Evolutionary conservation across 2,797 vertebrate species (phyloP).

Genomic region (Semotilus atromaculatus): DNA sequence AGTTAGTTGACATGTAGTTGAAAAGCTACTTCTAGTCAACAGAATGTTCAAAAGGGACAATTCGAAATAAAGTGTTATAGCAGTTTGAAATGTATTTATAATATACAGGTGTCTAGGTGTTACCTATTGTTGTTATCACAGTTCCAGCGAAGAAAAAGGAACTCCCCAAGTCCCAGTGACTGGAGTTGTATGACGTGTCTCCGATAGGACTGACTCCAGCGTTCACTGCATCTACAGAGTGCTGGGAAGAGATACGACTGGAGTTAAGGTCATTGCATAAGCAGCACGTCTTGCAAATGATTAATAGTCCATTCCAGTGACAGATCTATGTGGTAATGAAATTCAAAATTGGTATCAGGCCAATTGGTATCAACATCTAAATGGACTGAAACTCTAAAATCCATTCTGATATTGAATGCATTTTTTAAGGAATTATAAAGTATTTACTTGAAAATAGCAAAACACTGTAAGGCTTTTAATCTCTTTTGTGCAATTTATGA

Average conservation of each 20-base stretch:
- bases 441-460: not conserved
- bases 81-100: not conserved
- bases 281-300: not conserved
- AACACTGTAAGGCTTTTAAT: not conserved
- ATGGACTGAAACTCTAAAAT: not conserved
- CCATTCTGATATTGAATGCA: not conserved
- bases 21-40: too few relatives aligned
- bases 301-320: not conserved
- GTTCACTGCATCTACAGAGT: slow-evolving; percentile 90
- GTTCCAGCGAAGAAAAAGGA: slow-evolving; percentile 98
- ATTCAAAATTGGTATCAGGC: not conserved
- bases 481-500: not conserved
- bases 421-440: not conserved
- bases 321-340: slow-evolving; percentile 1
- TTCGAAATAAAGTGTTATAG: too few relatives aligned
- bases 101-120: not conserved
- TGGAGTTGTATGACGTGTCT: slow-evolving; percentile 89
- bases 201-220: slow-evolving; percentile 93
- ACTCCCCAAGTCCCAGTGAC: slow-evolving; percentile 95
- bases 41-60: too few relatives aligned
- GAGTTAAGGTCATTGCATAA: slow-evolving; percentile 5
- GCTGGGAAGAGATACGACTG: slow-evolving; percentile 72
- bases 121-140: slow-evolving; percentile 97
- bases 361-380: slow-evolving; percentile 2
- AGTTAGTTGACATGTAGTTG: too few relatives aligned